Conservation (phyloP, 2,113 vertebrate species). For the Python bivittatus region DNA sequence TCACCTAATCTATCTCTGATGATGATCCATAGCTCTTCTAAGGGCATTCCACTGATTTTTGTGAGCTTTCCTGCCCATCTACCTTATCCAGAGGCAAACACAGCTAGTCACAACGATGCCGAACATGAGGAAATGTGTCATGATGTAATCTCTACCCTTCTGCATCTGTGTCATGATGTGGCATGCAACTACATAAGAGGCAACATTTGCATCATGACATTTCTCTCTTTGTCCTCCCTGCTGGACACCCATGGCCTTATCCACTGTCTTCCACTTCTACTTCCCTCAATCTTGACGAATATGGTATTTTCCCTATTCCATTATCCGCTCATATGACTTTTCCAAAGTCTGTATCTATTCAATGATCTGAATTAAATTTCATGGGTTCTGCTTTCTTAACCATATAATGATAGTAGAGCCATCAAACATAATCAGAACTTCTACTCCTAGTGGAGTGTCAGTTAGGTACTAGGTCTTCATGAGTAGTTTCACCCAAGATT, state of each 20-base stretch:
- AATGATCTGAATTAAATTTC: neutral
- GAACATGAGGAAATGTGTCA: neutral
- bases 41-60: neutral
- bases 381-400: neutral
- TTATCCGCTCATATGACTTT: neutral
- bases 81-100: neutral
- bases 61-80: neutral
- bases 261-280: neutral
- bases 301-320: neutral
- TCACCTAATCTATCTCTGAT: neutral
- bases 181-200: neutral
- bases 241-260: neutral
- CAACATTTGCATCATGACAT: neutral
- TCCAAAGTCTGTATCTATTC: neutral
- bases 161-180: neutral
- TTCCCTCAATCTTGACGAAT: neutral
- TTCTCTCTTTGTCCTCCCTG: neutral
- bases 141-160: neutral
- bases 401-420: neutral
- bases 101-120: neutral
- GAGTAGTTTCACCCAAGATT: neutral
- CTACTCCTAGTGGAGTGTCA: neutral
- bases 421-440: neutral
- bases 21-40: neutral
- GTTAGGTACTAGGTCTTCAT: neutral